Evolutionary conservation across 2,797 vertebrate species (phyloP), one percentile per base, ranked within the genome.

Genomic region (Chelon labrosus): DNA sequence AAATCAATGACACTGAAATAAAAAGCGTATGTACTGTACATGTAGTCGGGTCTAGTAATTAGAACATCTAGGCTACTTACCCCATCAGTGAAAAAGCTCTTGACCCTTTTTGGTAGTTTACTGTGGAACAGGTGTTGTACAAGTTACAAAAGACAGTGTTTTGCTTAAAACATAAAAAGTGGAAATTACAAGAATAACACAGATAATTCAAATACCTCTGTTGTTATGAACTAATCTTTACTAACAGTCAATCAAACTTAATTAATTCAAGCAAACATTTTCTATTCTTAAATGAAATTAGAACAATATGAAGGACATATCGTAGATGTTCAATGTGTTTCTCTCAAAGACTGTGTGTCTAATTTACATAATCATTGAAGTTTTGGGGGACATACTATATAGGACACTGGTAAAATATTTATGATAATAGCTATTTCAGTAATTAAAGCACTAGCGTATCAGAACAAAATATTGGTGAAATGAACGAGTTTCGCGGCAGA

Each of bases 51-150:
- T 44, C 6, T 47, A 38, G 25, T 13, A 10, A n/a, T 19, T 58
- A 35, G 0, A 73, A 12, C 0, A 19, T 2, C 2, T 38, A 19
- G 46, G 17, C 13, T 8, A 89, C 96, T 96, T 85, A 99, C 98
- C 95, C 96, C 97, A 0, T 99, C 97, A 0, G 93, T 96, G 89
- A 99, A 99, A 93, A 99, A 98, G 84, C 96, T 99, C 87, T 96
- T 96, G 12, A 98, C 96, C 41, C 97, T 95, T 92, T 96, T 97
- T 82, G 97, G 97, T 85, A 97, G 92, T 91, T 95, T 97, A 85
- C 97, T 99, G 86, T 4, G 44, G 60, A 77, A 73, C 25, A 94
- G 53, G 78, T 13, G 83, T 35, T 13, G 61, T 5, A 75, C 0
- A 31, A 2, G 52, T 59, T 55, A 66, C 6, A 22, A 2, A 49